phyloP scores from a whole-genome alignment of 2,113 vertebrate genomes.

The Cathartes aura region DNA sequence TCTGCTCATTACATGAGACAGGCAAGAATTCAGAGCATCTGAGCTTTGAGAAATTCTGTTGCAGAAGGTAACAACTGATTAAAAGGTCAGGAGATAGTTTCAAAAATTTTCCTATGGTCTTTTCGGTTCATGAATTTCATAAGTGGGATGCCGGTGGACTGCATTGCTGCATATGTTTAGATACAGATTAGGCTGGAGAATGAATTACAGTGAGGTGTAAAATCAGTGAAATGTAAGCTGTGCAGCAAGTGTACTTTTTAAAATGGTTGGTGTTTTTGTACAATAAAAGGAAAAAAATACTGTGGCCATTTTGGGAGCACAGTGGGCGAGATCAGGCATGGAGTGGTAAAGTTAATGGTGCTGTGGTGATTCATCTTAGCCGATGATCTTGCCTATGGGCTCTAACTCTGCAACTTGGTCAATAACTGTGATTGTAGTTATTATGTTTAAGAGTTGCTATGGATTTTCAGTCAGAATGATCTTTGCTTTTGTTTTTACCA shows the following conservation, averaged over 20 bases:
- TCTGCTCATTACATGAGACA: conserved; percentile 61
- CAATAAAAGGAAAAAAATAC: background rate
- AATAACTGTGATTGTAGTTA: background rate
- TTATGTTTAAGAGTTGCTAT: conserved; percentile 20
- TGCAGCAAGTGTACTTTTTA: background rate
- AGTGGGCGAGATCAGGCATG: background rate
- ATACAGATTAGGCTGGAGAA: background rate
- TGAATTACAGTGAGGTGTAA: conserved; percentile 44
- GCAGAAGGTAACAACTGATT: conserved; percentile 42
- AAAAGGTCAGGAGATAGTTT: conserved; percentile 26
- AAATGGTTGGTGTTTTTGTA: background rate
- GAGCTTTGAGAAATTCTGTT: conserved; percentile 40
- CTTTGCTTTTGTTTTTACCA: conserved; percentile 24
- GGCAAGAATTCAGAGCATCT: conserved; percentile 32
- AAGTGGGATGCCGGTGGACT: background rate
- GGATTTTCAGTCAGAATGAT: conserved; percentile 43
- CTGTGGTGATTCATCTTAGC: background rate
- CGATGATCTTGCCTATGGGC: background rate
- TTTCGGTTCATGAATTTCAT: background rate
- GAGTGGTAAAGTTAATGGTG: background rate
- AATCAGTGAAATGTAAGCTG: conserved; percentile 50
- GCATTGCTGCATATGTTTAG: conserved; percentile 2
- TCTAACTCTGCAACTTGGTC: conserved; percentile 8
- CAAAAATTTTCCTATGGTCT: background rate
- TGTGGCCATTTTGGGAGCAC: background rate